Evolutionary conservation across 2,113 vertebrate species (phyloP), one percentile per base, ranked within the genome.

Genomic region (Rafetus swinhoei): DNA sequence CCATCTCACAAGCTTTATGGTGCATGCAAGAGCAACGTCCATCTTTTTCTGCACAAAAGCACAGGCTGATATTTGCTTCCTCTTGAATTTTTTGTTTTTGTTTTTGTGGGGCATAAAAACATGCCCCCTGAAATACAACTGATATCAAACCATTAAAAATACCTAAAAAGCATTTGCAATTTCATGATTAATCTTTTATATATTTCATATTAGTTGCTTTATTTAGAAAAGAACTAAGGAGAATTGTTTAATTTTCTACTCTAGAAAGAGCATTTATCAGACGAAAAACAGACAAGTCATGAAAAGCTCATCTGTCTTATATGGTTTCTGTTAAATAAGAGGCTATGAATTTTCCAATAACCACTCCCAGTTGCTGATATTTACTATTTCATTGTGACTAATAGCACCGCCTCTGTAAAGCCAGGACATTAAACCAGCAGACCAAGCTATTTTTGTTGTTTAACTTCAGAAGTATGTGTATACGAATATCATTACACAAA

Each of bases 271-370:
- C 60, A 54, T 90, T 88, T 93, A 90, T 91, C 89, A 90, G 77
- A 81, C 52, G 89, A 85, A 84, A 91, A 93, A 79, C 87, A 90
- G 88, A 79, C 5, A 52, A 86, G 55, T 69, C 80, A 86, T 90
- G 81, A 56, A 53, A 86, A 83, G 76, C 84, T 86, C 60, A 56
- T 79, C 79, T 89, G 84, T 82, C 69, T 85, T 57, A 57, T 24
- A 18, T 32, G 32, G 60, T 93, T 84, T 84, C 24, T 90, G 39
- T 79, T 84, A 72, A 74, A 69, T 82, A 82, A n/a, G 55, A 86
- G 52, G 35, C 39, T 72, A 18, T 81, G 39, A 50, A 55, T 83
- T 85, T 86, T 45, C 55, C 81, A 59, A 76, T 45, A 86, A 32
- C 32, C 50, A 88, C 53, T 88, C 76, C 84, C 57, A 57, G 29